Base-by-base conservation (phyloP, 1,140 invertebrate species). In the Panagrolaimus sp. region DNA sequence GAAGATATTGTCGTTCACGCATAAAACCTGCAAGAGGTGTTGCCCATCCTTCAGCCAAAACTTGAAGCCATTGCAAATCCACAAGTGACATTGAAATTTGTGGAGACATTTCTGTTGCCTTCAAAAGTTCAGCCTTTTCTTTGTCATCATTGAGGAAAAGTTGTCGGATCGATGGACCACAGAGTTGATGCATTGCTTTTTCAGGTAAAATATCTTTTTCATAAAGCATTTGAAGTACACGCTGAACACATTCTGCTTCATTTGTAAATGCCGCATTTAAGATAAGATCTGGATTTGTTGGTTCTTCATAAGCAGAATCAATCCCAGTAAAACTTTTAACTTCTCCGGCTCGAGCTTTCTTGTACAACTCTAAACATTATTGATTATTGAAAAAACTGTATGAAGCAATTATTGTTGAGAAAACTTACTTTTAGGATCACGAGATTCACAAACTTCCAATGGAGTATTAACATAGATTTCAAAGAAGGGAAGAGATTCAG, bases 261-360 rank as follows among this genome's bases (percentile, higher is more conserved):
- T 89, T 89, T 32, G 86, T 87, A 68, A 90, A 88, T 32, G 90
- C 90, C 1, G 94, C 94, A 79, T 90, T 90, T 2, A 98, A 87
- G 52, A 91, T 87, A 24, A 98, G 83, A 78, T 98, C 93, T 0
- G 94, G 92, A 65, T 89, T 88, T 70, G 88, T 87, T 0, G 96
- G 96, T 24, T 88, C 87, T 83, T 98, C 94, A 84, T 98, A 98
- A 52, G 88, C 88, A 74, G 93, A 90, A 82, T 96, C 94, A 68
- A 98, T 94, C n/a, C 96, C 96, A 71, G 96, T 98, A 82, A 98
- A 98, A 17, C 93, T 88, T 86, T 92, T 93, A 68, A 99, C 96
- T 55, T 89, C 84, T 46, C 96, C 96, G 71, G 91, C 89, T 62
- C 96, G 87, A 0, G 96, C 96, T 84, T 97, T 98, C 84, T 96